Base-by-base conservation (phyloP, 2,888 invertebrate genomes). In the Criorhina ranunculi region DNA sequence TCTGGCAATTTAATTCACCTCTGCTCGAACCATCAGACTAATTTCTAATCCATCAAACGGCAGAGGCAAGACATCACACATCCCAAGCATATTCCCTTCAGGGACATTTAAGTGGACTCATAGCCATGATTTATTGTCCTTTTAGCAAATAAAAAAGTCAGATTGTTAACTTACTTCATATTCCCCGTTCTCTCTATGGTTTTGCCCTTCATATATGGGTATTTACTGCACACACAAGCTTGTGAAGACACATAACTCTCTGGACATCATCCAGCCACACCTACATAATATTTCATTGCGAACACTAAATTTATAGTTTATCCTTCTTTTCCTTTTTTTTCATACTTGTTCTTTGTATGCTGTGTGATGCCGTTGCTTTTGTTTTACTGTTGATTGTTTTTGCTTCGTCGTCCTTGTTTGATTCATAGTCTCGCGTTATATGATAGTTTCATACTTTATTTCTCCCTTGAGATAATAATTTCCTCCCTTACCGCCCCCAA, bases 221-320 rank as follows among this genome's bases (percentile, higher is more conserved):
- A 67, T 62, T 73, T 83, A 78, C 69, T 77, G 62, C 19, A 49
- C 60, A 69, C 60, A 67, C 60, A 67, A 53, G 42, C 55, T 46
- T 75, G 55, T 69, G 55, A 35, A 42, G 42, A 59, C 62, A 75
- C 33, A 77, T 55, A 67, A 69, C 79, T 79, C 79, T 79, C 83
- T 69, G 69, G 79, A 79, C 83, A 83, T 83, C 83, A 83, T 79
- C 79, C 69, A 79, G 83, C 73, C 85, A 85, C 85, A 85, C 85
- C 85, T 85, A 85, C 85, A 76, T 80, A 85, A 85, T 85, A 85
- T 80, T 85, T 85, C 76, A 80, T 76, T 85, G 67, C 75, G 17
- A 59, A 67, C 80, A 85, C 80, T 85, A 80, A 85, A 85, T 85
- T 85, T 85, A 85, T 85, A 85, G 85, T 80, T 85, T 59, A 85